These are phyloP conservation scores for Teleogryllus oceanicus DNA, from an alignment of 2,888 invertebrate species.

Conservation along the genomic window DNA sequence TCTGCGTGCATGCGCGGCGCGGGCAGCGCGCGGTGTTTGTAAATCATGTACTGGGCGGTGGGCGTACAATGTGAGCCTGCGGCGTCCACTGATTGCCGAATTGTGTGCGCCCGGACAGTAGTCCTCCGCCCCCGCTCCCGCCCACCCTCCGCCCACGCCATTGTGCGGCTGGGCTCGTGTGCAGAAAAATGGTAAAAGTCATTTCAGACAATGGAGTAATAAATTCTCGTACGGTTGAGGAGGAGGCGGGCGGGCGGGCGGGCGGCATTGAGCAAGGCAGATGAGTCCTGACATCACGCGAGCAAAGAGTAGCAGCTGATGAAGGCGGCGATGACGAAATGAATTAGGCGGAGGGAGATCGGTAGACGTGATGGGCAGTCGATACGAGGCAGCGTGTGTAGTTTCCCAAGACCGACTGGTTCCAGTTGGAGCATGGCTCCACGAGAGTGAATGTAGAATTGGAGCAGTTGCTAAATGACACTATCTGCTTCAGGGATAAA, in stretches of 20 bases:
- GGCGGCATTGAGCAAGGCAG: neutral
- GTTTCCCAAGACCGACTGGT: no score
- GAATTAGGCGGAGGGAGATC: constrained; percentile 7
- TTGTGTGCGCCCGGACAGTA: constrained; percentile 3
- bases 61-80: neutral
- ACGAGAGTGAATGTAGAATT: no score
- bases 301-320: constrained; percentile 18
- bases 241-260: neutral
- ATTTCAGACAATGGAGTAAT: neutral
- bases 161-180: neutral
- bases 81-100: constrained; percentile 2
- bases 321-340: constrained; percentile 5
- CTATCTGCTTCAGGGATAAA: no score
- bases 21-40: neutral
- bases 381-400: no score
- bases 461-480: no score
- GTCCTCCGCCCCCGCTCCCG: neutral
- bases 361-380: neutral
- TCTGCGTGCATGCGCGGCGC: no score
- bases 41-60: neutral
- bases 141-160: neutral
- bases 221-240: neutral
- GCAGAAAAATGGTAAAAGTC: constrained; percentile 18
- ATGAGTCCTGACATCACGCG: neutral
- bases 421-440: no score